A percentile compares a stretch with the other conserved stretches of the same genome.
These are phyloP conservation scores for Spea multiplicata DNA, from an alignment of 2,113 vertebrate genomes.

Conservation along the genomic window DNA sequence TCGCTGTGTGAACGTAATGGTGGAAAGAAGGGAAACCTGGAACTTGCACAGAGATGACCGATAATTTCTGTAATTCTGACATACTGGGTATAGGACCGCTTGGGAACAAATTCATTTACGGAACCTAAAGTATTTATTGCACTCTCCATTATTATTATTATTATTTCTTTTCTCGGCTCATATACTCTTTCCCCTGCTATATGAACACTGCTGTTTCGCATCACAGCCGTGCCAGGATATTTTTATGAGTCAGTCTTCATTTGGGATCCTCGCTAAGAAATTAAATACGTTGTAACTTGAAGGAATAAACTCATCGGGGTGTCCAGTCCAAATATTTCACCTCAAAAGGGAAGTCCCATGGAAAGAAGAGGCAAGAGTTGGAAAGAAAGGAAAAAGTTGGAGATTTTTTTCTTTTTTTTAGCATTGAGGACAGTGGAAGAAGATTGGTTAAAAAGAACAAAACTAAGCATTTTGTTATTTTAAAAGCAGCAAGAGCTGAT, in stretches of 20 bases:
- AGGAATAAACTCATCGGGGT: conserved; percentile 15
- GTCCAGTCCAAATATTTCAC: neutral
- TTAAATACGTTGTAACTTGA: neutral
- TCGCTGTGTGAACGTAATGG: neutral
- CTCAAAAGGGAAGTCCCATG: neutral
- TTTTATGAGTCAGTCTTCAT: conserved; percentile 8
- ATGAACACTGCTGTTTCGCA: neutral
- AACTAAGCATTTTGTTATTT: no score
- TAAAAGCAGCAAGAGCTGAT: no score
- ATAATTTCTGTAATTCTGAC: conserved; percentile 24
- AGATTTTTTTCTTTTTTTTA: no score
- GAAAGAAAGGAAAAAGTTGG: no score
- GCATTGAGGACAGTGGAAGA: no score
- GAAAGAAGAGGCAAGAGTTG: neutral
- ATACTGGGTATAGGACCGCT: neutral
- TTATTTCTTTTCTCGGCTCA: conserved; percentile 3
- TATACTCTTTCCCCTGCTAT: neutral
- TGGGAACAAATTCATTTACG: neutral
- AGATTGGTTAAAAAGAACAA: no score
- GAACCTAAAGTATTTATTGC: conserved; percentile 2
- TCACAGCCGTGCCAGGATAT: neutral
- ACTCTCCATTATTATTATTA: conserved; percentile 2
- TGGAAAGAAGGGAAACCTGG: conserved; percentile 10
- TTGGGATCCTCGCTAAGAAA: conserved; percentile 10
- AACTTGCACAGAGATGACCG: conserved; percentile 1